A percentile compares a stretch with the other conserved stretches of the same genome.
phyloP scores from a whole-genome alignment of 2,888 invertebrate genomes.

The Standfussiana lucernea region DNA sequence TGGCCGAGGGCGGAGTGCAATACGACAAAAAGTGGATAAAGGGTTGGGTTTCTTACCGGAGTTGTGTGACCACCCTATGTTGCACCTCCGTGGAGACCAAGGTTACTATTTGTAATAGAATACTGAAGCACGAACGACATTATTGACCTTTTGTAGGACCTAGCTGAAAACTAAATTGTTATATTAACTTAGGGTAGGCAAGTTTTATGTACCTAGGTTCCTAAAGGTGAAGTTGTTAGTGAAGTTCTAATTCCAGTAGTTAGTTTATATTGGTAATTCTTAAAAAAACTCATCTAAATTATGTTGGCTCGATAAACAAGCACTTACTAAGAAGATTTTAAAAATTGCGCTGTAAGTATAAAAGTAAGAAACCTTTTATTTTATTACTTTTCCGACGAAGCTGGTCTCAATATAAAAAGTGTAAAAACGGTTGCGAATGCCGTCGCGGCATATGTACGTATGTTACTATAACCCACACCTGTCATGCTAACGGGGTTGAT shows the following conservation, averaged over 20 bases:
- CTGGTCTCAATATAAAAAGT: constrained; percentile 33
- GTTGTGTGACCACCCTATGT: constrained; percentile 69
- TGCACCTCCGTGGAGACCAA: constrained; percentile 49
- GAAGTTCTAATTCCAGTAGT: not conserved
- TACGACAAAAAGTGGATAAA: constrained; percentile 72
- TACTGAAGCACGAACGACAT: constrained; percentile 13
- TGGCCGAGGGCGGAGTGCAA: constrained; percentile 64
- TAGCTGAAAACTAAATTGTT: constrained; percentile 5
- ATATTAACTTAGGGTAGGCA: not conserved
- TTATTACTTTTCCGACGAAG: constrained; percentile 38
- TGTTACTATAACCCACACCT: constrained; percentile 58
- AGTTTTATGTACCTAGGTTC: not conserved
- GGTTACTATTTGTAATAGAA: constrained; percentile 56
- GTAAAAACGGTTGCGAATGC: constrained; percentile 52
- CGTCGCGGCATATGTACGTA: constrained; percentile 31
- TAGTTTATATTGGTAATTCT: not conserved
- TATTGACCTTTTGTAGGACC: constrained; percentile 15
- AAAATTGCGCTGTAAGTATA: constrained; percentile 22
- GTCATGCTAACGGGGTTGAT: constrained; percentile 59
- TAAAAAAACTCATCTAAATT: constrained; percentile 10
- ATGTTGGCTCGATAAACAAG: constrained; percentile 18
- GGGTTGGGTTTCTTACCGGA: constrained; percentile 74
- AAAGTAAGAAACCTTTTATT: constrained; percentile 23
- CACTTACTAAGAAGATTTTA: constrained; percentile 13
- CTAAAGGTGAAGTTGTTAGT: not conserved